phyloP scores from a whole-genome alignment of 2,113 vertebrate species.

The Chroicocephalus ridibundus region DNA sequence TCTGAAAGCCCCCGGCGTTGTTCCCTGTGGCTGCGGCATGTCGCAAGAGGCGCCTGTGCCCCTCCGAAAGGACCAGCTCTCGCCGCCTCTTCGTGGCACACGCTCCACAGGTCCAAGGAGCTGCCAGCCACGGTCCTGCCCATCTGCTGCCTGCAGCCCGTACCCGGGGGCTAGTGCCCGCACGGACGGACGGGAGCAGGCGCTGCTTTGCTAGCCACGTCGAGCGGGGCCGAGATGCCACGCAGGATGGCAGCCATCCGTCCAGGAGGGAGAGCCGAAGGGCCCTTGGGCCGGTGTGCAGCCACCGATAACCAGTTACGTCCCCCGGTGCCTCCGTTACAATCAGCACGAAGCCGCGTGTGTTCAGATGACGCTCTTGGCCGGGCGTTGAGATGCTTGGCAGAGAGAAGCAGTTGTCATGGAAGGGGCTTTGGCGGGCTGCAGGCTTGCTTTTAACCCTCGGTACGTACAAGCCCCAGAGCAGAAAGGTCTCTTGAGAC shows the following conservation, averaged over 20 bases:
- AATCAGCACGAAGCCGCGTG: not conserved
- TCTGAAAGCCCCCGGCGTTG: rapidly evolving
- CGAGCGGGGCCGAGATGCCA: rapidly evolving
- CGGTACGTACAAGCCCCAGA: rapidly evolving
- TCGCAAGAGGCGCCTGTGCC: rapidly evolving
- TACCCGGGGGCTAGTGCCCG: not conserved
- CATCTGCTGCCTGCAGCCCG: not conserved
- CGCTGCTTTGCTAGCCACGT: rapidly evolving
- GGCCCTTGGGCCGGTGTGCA: rapidly evolving
- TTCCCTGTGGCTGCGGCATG: rapidly evolving
- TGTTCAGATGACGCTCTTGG: not conserved
- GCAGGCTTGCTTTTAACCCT: not conserved
- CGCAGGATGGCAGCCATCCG: rapidly evolving
- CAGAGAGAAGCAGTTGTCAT: not conserved
- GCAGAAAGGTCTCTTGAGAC: not conserved
- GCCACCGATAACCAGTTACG: rapidly evolving
- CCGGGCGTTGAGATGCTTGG: not conserved
- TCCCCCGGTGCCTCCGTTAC: not conserved
- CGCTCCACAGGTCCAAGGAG: rapidly evolving
- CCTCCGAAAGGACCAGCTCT: rapidly evolving
- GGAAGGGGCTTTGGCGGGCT: not conserved
- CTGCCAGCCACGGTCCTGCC: not conserved
- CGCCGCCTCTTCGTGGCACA: rapidly evolving
- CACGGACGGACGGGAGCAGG: rapidly evolving
- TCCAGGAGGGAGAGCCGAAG: not conserved